These are phyloP conservation scores for Tonatia bakeri DNA, from an alignment of 2,113 vertebrate species.

Conservation along the genomic window DNA sequence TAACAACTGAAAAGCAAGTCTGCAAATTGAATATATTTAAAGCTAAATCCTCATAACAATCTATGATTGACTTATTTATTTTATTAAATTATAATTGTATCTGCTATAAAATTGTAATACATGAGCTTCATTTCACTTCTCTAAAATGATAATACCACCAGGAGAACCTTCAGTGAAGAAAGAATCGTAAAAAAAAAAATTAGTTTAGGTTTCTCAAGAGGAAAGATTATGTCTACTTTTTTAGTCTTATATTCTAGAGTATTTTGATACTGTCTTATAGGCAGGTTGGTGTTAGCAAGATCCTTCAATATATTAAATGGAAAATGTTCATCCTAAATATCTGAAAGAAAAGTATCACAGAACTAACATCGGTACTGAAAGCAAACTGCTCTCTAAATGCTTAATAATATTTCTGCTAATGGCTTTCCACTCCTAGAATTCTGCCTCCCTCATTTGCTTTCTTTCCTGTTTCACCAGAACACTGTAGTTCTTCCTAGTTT, in stretches of 20 bases:
- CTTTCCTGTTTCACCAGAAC: neutral
- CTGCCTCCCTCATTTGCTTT: neutral
- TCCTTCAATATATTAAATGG: neutral
- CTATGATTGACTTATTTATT: neutral
- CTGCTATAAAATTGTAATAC: conserved; percentile 33
- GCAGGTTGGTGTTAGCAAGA: conserved; percentile 30
- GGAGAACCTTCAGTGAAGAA: neutral
- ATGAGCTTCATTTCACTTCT: neutral
- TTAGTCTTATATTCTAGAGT: neutral
- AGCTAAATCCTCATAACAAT: neutral
- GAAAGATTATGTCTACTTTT: neutral
- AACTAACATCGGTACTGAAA: conserved; percentile 43
- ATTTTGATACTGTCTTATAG: neutral
- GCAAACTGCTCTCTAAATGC: conserved; percentile 31
- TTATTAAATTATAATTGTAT: neutral
- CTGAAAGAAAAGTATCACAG: conserved; percentile 23
- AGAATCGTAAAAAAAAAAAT: neutral
- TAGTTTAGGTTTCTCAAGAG: neutral
- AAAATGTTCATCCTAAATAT: conserved; percentile 41
- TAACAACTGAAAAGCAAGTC: neutral
- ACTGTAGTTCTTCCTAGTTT: conserved; percentile 10
- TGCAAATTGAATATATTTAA: neutral
- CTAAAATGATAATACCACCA: neutral
- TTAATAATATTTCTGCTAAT: conserved; percentile 54
- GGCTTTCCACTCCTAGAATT: conserved; percentile 23